These are phyloP conservation scores for Xanthia icteritia DNA, from an alignment of 2,888 invertebrate species.

Conservation along the genomic window DNA sequence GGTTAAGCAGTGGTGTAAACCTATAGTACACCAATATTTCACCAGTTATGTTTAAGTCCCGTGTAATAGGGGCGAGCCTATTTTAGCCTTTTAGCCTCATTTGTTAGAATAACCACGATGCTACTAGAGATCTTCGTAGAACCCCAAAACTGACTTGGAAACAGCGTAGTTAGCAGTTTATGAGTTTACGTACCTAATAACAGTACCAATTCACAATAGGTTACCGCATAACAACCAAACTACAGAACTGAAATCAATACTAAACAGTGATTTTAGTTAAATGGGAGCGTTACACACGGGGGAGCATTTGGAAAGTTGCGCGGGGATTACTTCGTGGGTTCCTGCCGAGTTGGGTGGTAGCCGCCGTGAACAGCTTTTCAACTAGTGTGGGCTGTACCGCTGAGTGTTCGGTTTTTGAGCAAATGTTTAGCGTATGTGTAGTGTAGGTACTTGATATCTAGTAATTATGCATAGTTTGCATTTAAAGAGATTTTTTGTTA, in stretches of 20 bases:
- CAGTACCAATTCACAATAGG: constrained; percentile 23
- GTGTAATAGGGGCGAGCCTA: too few relatives aligned
- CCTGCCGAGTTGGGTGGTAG: constrained; percentile 41
- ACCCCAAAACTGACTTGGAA: neutral
- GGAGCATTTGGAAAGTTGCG: constrained; percentile 52
- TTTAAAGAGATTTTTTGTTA: neutral
- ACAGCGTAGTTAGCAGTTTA: neutral
- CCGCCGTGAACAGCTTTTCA: constrained; percentile 66
- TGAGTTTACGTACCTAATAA: constrained; percentile 1
- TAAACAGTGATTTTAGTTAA: constrained; percentile 51
- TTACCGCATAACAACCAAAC: constrained; percentile 21
- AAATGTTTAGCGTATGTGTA: constrained; percentile 21
- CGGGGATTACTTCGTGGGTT: constrained; percentile 71
- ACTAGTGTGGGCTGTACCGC: constrained; percentile 60
- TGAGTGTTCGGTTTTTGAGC: constrained; percentile 39
- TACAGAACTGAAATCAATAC: constrained; percentile 54
- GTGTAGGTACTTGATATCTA: neutral
- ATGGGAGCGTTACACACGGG: constrained; percentile 52
- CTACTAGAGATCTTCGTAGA: neutral
- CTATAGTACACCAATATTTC: too few relatives aligned
- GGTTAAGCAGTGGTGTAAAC: too few relatives aligned
- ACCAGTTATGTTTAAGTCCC: too few relatives aligned
- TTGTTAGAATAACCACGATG: neutral
- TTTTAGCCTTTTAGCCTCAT: too few relatives aligned
- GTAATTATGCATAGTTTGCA: neutral